Evolutionary conservation across 2,113 vertebrate species (phyloP).

Genomic region (Collichthys lucidus): DNA sequence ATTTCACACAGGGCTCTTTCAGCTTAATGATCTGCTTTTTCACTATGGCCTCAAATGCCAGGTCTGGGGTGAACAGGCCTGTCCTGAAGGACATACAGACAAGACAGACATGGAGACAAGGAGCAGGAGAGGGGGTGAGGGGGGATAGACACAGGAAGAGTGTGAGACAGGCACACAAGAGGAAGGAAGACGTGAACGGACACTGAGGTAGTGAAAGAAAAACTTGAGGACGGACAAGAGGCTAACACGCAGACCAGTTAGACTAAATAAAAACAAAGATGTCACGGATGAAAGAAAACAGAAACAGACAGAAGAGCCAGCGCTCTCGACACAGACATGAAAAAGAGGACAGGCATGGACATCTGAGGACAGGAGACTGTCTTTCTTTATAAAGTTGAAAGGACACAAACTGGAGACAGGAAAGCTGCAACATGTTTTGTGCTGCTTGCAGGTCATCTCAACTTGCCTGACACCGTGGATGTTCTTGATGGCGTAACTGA

Average conservation of each 20-base stretch:
- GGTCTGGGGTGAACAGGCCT: constrained; percentile 97
- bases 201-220: constrained; percentile 1
- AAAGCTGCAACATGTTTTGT: neutral
- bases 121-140: constrained; percentile 25
- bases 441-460: neutral
- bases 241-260: neutral
- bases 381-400: constrained; percentile 10
- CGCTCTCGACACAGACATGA: constrained; percentile 6
- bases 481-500: constrained; percentile 98
- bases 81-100: constrained; percentile 87
- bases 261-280: neutral
- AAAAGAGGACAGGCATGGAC: constrained; percentile 4
- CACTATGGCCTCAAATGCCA: constrained; percentile 99
- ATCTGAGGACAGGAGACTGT: constrained; percentile 9
- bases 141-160: constrained; percentile 22
- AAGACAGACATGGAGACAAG: constrained; percentile 67
- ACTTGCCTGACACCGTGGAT: constrained; percentile 98
- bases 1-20: constrained; percentile 98
- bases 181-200: constrained; percentile 1
- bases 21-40: constrained; percentile 99
- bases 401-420: constrained; percentile 23
- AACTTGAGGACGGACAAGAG: neutral
- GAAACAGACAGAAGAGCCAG: neutral
- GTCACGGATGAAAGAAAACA: constrained; percentile 9
- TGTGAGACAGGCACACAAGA: constrained; percentile 29